Percentiles rank a stretch among this genome's conserved stretches.
Conservation (phyloP, 2,113 vertebrate species). For the Phrynosoma platyrhinos region DNA sequence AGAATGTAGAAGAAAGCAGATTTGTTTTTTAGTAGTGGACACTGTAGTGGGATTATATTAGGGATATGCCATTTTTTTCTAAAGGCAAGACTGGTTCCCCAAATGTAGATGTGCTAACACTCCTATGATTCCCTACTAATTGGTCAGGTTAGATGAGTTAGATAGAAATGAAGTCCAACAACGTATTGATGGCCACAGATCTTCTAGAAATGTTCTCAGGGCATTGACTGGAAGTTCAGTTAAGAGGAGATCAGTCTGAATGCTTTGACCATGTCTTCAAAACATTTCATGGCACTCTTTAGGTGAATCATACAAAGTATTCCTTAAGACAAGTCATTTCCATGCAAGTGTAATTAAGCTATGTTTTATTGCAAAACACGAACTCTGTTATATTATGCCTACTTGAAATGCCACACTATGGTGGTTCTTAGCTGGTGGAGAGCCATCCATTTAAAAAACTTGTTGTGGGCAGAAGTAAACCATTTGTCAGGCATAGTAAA, state of each 20-base stretch:
- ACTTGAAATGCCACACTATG: background rate
- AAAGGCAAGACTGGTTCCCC: no score
- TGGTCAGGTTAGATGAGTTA: no score
- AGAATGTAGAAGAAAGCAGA: background rate
- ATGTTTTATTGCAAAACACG: background rate
- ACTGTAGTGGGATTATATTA: no score
- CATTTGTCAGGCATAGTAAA: background rate
- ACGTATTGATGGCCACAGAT: no score
- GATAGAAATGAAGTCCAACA: no score
- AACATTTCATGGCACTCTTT: background rate
- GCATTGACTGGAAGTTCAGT: background rate
- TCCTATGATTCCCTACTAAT: no score
- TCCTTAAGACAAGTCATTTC: no score
- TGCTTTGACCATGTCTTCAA: background rate
- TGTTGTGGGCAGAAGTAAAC: background rate
- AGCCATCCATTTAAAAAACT: background rate
- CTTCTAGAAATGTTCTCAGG: no score
- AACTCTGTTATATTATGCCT: background rate
- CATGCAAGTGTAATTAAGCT: no score
- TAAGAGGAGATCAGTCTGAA: no score
- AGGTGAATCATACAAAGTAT: background rate
- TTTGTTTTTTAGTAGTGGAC: background rate
- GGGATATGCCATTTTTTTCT: no score
- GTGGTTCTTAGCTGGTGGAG: background rate
- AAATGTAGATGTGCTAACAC: no score